Conservation (phyloP, 2,797 vertebrate genomes). For the Gymnodraco acuticeps region DNA sequence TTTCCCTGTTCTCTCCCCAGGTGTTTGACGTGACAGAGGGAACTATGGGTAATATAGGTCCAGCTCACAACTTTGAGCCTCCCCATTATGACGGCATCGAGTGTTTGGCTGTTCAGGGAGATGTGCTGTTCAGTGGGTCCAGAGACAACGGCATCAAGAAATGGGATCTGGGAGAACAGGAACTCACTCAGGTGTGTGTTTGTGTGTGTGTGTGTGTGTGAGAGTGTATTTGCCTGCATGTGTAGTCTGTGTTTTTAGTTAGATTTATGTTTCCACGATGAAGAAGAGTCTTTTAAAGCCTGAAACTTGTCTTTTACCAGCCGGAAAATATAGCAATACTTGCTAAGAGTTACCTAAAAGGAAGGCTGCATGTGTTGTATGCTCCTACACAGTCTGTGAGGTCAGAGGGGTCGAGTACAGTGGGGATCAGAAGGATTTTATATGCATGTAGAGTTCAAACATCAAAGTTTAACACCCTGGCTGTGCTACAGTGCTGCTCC, state of each 20-base stretch:
- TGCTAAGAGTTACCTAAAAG: slow-evolving; percentile 1
- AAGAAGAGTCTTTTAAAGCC: not conserved
- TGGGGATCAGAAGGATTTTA: slow-evolving; percentile 14
- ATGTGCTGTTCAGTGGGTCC: slow-evolving; percentile 94
- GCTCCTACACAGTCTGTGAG: not conserved
- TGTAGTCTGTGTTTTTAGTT: not conserved
- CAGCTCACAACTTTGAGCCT: slow-evolving; percentile 97
- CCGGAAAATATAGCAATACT: slow-evolving; percentile 3
- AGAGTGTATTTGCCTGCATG: not conserved
- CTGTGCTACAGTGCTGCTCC: not conserved
- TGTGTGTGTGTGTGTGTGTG: slow-evolving; percentile 73
- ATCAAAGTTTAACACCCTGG: slow-evolving; percentile 24
- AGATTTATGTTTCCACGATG: not conserved
- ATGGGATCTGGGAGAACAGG: slow-evolving; percentile 96
- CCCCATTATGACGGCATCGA: slow-evolving; percentile 98
- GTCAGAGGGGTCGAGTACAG: slow-evolving; percentile 19
- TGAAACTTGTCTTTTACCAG: not conserved
- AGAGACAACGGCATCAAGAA: slow-evolving; percentile 98
- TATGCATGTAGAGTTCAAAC: slow-evolving; percentile 24
- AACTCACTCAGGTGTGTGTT: slow-evolving; percentile 91
- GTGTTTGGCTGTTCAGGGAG: slow-evolving; percentile 93
- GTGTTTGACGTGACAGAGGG: slow-evolving; percentile 94
- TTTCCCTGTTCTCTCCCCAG: slow-evolving; percentile 69
- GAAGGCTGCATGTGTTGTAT: not conserved
- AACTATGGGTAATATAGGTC: slow-evolving; percentile 90